Conservation (phyloP, 2,113 vertebrate species). For the Heterochromis multidens region DNA sequence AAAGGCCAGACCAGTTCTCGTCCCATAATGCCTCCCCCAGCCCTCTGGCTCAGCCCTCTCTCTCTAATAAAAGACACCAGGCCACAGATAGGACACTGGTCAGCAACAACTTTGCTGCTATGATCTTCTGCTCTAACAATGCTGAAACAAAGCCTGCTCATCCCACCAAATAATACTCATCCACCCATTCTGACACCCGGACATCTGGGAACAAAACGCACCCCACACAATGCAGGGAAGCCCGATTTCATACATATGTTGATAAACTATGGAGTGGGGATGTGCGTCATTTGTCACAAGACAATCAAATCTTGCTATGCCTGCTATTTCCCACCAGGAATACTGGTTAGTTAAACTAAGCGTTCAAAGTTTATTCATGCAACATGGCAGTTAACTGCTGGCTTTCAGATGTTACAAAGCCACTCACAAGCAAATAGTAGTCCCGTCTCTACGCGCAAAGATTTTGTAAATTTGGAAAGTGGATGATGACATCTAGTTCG, state of each 20-base stretch:
- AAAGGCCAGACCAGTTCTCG: slow-evolving; percentile 72
- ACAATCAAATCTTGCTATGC: background rate
- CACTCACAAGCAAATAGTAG: too few species aligned
- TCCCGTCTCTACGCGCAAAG: too few species aligned
- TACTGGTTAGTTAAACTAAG: background rate
- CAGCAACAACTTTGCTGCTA: slow-evolving; percentile 56
- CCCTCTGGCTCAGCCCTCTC: slow-evolving; percentile 54
- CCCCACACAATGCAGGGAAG: background rate
- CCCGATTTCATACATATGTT: background rate
- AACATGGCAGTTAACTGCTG: too few species aligned
- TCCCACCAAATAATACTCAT: slow-evolving; percentile 3
- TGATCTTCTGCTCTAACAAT: slow-evolving; percentile 44
- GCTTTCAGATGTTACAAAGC: too few species aligned
- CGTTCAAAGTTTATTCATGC: too few species aligned
- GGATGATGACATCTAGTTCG: background rate
- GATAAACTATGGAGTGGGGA: background rate
- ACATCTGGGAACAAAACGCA: slow-evolving; percentile 9
- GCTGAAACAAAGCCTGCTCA: slow-evolving; percentile 25
- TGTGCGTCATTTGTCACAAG: background rate
- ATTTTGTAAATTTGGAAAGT: background rate
- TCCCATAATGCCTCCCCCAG: slow-evolving; percentile 65
- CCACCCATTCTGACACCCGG: background rate
- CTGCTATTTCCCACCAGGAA: background rate
- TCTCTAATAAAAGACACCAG: slow-evolving; percentile 65
- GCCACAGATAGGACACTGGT: slow-evolving; percentile 53